Evolutionary conservation across 2,888 invertebrate genomes (phyloP).

Genomic region (Drosophila ezoana): DNA sequence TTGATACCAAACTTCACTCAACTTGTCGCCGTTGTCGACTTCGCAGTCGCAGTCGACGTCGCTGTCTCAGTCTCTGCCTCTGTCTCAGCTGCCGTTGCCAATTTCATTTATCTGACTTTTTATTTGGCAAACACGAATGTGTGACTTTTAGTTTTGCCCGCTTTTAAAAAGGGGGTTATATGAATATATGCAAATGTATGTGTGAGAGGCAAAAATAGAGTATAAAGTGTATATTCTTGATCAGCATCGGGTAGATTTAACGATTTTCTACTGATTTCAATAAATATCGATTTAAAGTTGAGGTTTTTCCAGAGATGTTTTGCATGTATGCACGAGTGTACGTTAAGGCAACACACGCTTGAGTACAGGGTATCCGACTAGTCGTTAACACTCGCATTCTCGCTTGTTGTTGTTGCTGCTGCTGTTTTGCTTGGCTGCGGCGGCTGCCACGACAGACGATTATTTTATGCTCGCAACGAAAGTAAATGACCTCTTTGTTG

Average conservation of each 20-base stretch:
- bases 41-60: conserved; percentile 29
- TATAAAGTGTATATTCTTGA: too few relatives aligned
- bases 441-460: conserved; percentile 60
- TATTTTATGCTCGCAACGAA: conserved; percentile 78
- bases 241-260: too few relatives aligned
- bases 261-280: too few relatives aligned
- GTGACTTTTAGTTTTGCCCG: conserved; percentile 55
- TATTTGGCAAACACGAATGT: conserved; percentile 61
- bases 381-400: background rate
- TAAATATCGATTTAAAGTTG: too few relatives aligned
- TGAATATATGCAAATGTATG: too few relatives aligned
- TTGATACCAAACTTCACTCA: conserved; percentile 67
- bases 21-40: conserved; percentile 48
- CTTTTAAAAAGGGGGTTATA: background rate
- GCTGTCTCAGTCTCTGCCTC: conserved; percentile 29
- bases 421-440: conserved; percentile 51
- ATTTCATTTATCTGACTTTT: conserved; percentile 73
- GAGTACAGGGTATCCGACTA: background rate
- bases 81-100: conserved; percentile 60
- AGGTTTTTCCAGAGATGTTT: too few relatives aligned
- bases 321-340: too few relatives aligned
- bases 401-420: conserved; percentile 8
- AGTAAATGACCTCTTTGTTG: conserved; percentile 79
- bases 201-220: too few relatives aligned
- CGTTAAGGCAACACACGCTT: too few relatives aligned